Evolutionary conservation across 1,140 invertebrate genomes (phyloP).

Genomic region (Venturia canescens): DNA sequence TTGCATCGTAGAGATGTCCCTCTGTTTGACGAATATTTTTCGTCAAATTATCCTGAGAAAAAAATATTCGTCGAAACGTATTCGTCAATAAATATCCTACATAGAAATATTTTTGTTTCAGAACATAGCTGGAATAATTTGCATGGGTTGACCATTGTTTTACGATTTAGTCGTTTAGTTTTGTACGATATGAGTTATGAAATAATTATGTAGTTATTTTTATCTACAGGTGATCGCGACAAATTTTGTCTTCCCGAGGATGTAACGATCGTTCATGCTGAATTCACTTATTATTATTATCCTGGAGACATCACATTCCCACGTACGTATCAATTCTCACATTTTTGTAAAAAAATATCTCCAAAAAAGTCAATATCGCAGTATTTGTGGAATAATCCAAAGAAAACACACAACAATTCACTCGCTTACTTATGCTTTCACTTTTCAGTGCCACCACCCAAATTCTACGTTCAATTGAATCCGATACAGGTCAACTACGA

Average conservation of each 20-base stretch:
- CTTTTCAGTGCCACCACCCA: constrained; percentile 91
- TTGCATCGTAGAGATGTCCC: background rate
- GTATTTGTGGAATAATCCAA: background rate
- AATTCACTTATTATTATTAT: constrained; percentile 98
- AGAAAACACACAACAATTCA: background rate
- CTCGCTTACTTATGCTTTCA: too few species aligned
- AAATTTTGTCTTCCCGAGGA: constrained; percentile 90
- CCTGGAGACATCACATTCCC: constrained; percentile 95
- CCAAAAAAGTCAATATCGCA: background rate
- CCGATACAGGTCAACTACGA: constrained; percentile 92
- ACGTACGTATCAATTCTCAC: constrained; percentile 79
- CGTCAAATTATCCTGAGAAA: background rate
- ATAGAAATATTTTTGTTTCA: too few species aligned
- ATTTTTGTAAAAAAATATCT: constrained; percentile 1
- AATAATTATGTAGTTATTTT: constrained; percentile 50
- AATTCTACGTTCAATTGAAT: constrained; percentile 93
- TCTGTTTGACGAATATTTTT: background rate
- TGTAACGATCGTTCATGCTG: constrained; percentile 93
- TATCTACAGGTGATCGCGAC: constrained; percentile 87
- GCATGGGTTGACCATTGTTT: background rate
- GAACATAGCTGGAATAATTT: too few species aligned
- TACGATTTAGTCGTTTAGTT: too few species aligned
- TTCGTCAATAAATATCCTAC: too few species aligned
- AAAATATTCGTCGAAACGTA: too few species aligned
- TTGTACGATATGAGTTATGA: background rate